Evolutionary conservation across 2,888 invertebrate genomes (phyloP).

Genomic region (Drosophila maculinotata): DNA sequence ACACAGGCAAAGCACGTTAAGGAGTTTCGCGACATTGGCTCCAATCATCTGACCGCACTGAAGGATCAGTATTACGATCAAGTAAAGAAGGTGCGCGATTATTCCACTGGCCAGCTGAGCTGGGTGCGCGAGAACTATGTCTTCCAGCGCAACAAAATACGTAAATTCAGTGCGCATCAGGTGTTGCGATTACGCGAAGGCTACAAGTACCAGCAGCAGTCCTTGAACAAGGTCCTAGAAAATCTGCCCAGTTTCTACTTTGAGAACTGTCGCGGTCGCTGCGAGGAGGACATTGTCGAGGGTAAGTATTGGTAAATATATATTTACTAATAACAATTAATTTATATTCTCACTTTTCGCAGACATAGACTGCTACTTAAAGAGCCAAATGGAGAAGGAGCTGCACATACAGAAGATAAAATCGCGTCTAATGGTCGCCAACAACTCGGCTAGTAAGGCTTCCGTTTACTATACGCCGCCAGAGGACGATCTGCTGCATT

Average conservation of each 20-base stretch:
- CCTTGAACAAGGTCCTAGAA: conserved; percentile 96
- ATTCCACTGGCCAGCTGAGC: conserved; percentile 95
- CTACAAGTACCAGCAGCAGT: conserved; percentile 98
- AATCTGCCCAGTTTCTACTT: conserved; percentile 95
- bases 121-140: conserved; percentile 98
- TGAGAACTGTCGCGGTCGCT: conserved; percentile 95
- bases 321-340: not conserved
- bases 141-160: conserved; percentile 96
- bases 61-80: conserved; percentile 97
- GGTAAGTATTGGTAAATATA: conserved; percentile 64
- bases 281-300: conserved; percentile 86
- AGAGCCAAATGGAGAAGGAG: conserved; percentile 82
- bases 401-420: conserved; percentile 79
- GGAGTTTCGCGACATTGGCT: conserved; percentile 96
- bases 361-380: conserved; percentile 85
- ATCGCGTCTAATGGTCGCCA: conserved; percentile 76
- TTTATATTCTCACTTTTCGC: not conserved
- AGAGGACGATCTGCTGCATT: conserved; percentile 76
- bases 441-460: conserved; percentile 87
- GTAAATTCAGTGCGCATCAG: conserved; percentile 97
- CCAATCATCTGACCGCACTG: conserved; percentile 93
- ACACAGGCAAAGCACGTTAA: conserved; percentile 93
- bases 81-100: conserved; percentile 96
- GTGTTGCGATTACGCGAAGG: conserved; percentile 95
- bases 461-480: conserved; percentile 93